A percentile compares a stretch with the other conserved stretches of the same genome.
phyloP scores from a whole-genome alignment of 2,797 vertebrate genomes.

The Pseudochromis fuscus region DNA sequence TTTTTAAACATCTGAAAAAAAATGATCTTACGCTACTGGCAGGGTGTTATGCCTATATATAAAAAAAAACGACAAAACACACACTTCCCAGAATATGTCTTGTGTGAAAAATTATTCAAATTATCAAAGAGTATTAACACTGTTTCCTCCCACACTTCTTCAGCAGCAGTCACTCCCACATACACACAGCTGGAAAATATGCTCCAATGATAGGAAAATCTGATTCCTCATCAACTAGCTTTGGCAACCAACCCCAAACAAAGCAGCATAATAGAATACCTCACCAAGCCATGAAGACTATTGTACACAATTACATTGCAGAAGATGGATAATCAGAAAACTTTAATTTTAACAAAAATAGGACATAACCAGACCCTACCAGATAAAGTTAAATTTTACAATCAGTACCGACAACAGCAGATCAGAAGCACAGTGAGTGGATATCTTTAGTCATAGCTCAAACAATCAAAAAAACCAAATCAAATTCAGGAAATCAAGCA shows the following conservation, averaged over 20 bases:
- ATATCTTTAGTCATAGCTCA: not conserved
- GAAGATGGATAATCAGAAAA: no score
- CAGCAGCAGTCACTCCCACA: constrained; percentile 19
- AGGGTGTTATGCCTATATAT: not conserved
- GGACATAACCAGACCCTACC: no score
- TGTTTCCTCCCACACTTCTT: constrained; percentile 1
- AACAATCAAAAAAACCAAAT: not conserved
- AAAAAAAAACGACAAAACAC: not conserved
- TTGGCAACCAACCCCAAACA: constrained; percentile 37
- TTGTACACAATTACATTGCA: not conserved
- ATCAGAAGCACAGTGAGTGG: not conserved
- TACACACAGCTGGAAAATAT: constrained; percentile 37
- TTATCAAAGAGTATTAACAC: constrained; percentile 3
- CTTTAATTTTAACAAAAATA: no score
- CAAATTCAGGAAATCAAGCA: not conserved
- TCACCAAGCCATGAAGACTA: not conserved
- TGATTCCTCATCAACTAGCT: constrained; percentile 22
- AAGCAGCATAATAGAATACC: constrained; percentile 29
- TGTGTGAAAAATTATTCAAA: not conserved
- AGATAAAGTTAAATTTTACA: not conserved
- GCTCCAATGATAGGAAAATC: constrained; percentile 34
- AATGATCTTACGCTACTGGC: not conserved
- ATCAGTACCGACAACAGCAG: not conserved
- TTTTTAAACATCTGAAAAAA: constrained; percentile 22
- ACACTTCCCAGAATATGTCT: no score